A percentile compares a stretch with the other conserved stretches of the same genome.
Conservation (phyloP, 2,797 vertebrate species). For the Enteromius radiatus region DNA sequence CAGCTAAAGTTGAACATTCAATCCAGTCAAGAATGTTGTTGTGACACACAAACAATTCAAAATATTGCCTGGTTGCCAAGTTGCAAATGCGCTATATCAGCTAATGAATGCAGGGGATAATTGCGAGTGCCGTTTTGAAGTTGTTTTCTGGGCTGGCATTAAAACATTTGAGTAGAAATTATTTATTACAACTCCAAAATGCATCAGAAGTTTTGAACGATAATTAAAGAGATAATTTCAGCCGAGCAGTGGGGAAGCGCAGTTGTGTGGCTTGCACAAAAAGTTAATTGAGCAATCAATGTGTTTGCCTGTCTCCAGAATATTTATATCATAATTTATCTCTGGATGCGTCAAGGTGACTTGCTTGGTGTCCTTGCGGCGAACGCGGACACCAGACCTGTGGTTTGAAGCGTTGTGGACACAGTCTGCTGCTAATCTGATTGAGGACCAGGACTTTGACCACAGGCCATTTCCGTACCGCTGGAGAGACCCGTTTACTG, state of each 20-base stretch:
- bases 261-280: conserved; percentile 17
- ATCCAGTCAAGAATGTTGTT: not conserved
- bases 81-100: not conserved
- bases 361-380: not conserved
- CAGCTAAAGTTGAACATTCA: not conserved
- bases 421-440: conserved; percentile 44
- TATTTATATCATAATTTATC: conserved; percentile 38
- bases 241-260: not conserved
- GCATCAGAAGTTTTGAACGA: not conserved
- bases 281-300: conserved; percentile 39
- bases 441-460: conserved; percentile 43
- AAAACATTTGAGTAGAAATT: not conserved
- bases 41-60: not conserved
- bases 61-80: not conserved
- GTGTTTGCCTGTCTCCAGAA: conserved; percentile 30
- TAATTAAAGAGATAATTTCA: conserved; percentile 36
- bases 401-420: not conserved
- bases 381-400: not conserved
- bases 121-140: not conserved
- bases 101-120: conserved; percentile 2
- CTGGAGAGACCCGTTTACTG: conserved; percentile 30
- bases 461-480: conserved; percentile 42
- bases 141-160: not conserved
- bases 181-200: conserved; percentile 22
- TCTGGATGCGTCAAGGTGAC: conserved; percentile 13